Evolutionary conservation across 2,797 vertebrate genomes (phyloP).

Genomic region (Chanos chanos): DNA sequence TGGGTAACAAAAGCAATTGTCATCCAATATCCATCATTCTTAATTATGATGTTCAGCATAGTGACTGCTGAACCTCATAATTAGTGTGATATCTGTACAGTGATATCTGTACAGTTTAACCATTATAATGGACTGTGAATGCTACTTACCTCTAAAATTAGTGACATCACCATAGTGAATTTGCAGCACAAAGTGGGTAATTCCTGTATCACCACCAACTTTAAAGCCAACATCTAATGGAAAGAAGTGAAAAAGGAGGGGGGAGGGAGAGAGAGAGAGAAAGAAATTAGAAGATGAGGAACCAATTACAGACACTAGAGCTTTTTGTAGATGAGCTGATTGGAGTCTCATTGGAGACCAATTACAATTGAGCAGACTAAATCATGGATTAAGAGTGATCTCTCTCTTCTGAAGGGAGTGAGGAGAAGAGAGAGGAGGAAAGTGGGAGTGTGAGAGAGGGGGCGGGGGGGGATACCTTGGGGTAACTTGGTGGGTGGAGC

Average conservation of each 20-base stretch:
- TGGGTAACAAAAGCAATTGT: no score
- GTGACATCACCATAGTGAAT: constrained; percentile 91
- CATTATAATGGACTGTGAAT: background rate
- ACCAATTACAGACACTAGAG: constrained; percentile 18
- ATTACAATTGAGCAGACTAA: constrained; percentile 27
- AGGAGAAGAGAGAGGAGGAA: background rate
- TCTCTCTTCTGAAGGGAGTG: background rate
- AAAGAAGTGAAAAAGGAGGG: background rate
- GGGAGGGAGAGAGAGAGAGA: background rate
- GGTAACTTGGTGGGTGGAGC: constrained; percentile 89
- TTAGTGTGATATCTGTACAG: background rate
- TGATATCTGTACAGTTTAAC: background rate
- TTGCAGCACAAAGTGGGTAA: constrained; percentile 90
- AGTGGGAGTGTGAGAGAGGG: background rate
- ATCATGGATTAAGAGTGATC: constrained; percentile 19
- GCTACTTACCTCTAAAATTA: constrained; percentile 86
- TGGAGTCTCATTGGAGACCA: constrained; percentile 16
- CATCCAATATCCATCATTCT: no score
- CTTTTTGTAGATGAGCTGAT: constrained; percentile 18
- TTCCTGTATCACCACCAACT: constrained; percentile 84
- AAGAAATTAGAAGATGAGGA: background rate
- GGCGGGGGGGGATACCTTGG: constrained; percentile 73
- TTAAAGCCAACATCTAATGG: constrained; percentile 93
- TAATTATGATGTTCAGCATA: no score
- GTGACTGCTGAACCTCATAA: no score